Evolutionary conservation across 2,113 vertebrate species (phyloP), one percentile per base, ranked within the genome.

Genomic region (Opisthocomus hoazin): DNA sequence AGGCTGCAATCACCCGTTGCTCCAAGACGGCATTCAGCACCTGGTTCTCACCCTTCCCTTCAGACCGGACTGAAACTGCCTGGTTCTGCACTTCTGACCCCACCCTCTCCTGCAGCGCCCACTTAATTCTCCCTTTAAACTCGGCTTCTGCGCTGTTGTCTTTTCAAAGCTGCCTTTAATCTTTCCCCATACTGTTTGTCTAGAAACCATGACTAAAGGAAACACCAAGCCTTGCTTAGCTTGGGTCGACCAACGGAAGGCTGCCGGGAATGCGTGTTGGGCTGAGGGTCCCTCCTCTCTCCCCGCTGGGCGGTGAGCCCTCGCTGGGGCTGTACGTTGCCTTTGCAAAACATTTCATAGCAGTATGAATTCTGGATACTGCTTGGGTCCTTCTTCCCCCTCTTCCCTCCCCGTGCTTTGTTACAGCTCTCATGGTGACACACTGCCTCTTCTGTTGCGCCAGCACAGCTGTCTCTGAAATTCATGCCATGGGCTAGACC

Each of bases 31-130:
- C 96, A 48, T 12, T 71, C 53, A 11, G 71, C 10, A 0, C 79
- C 29, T 3, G 4, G 34, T 93, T 96, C 93, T 94, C 94, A 92
- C 93, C 91, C 89, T 75, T 94, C 87, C 80, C 81, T 92, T 84
- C 91, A 48, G 68, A 48, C 56, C 7, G 5, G 34, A 51, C 60
- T 78, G 93, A 82, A 94, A 96, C 83, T 61, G 39, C 57, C 57
- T 90, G 39, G 3, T 82, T 56, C 65, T 93, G 94, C 73, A 93
- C n/a, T 68, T 51, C 53, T 36, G 65, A 84, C 94, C 84, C 87
- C 94, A 82, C 94, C 93, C 89, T 93, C 84, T 96, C 94, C 91
- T 89, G 77, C 77, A 94, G 93, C 93, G 27, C 65, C 48, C 69
- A 23, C 21, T 64, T 95, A 87, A 95, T 82, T 87, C 32, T 78